phyloP scores from a whole-genome alignment of 2,113 vertebrate genomes.

The Macroglossus sobrinus region DNA sequence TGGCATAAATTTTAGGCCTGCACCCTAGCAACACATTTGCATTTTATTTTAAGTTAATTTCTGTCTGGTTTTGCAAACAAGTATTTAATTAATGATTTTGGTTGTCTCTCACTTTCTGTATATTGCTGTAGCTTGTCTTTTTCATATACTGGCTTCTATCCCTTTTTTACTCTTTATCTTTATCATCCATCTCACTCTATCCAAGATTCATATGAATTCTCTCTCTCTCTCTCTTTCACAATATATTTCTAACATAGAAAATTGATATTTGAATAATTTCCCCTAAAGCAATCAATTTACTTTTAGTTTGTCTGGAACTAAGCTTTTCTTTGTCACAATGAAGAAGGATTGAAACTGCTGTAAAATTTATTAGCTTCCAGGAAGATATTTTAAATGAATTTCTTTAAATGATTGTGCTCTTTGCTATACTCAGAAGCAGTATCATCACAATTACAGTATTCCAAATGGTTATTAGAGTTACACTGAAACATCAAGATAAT shows the following conservation, averaged over 20 bases:
- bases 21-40: slow-evolving; percentile 81
- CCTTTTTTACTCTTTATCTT: slow-evolving; percentile 45
- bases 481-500: slow-evolving; percentile 46
- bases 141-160: slow-evolving; percentile 55
- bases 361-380: slow-evolving; percentile 86
- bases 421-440: slow-evolving; percentile 81
- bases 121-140: slow-evolving; percentile 47
- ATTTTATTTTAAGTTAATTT: slow-evolving; percentile 82
- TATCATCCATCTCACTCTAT: slow-evolving; percentile 24
- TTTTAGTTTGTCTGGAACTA: slow-evolving; percentile 89
- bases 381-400: slow-evolving; percentile 85
- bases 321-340: slow-evolving; percentile 86
- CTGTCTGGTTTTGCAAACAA: slow-evolving; percentile 76
- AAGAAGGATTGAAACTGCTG: slow-evolving; percentile 84
- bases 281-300: slow-evolving; percentile 88
- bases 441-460: slow-evolving; percentile 74
- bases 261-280: slow-evolving; percentile 86
- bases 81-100: slow-evolving; percentile 78
- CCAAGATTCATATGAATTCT: neutral
- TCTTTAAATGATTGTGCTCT: slow-evolving; percentile 81
- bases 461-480: slow-evolving; percentile 70
- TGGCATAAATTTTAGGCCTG: slow-evolving; percentile 79
- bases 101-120: neutral
- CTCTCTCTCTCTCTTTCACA: slow-evolving; percentile 5
- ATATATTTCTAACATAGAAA: slow-evolving; percentile 82